Conservation (phyloP, 2,113 vertebrate species). For the Butorides virescens region DNA sequence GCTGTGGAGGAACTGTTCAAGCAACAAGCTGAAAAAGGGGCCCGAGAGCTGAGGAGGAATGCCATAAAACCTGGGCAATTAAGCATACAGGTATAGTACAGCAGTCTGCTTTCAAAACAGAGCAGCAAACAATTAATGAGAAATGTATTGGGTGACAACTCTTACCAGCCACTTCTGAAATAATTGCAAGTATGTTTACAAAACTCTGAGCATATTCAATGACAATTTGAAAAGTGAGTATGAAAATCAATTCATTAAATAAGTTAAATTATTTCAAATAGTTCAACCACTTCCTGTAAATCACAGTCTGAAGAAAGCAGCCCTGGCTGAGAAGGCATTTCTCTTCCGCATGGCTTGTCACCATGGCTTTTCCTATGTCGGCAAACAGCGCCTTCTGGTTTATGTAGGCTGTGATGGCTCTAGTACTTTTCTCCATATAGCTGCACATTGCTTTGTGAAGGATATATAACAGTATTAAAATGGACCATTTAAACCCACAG, state of each 20-base stretch:
- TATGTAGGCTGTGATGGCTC: not conserved
- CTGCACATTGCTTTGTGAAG: not conserved
- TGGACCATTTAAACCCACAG: constrained; percentile 4
- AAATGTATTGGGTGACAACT: constrained; percentile 22
- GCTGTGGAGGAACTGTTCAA: not conserved
- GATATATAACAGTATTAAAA: constrained; percentile 19
- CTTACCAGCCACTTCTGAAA: constrained; percentile 43
- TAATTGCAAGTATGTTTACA: constrained; percentile 46
- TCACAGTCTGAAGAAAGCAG: not conserved
- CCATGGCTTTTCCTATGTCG: not conserved
- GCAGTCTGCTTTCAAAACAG: not conserved
- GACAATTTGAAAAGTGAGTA: constrained; percentile 25
- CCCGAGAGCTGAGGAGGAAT: not conserved
- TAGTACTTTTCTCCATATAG: not conserved
- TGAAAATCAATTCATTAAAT: constrained; percentile 13
- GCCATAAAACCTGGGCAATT: not conserved
- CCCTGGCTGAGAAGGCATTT: not conserved
- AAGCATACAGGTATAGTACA: not conserved
- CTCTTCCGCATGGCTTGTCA: not conserved
- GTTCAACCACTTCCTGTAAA: constrained; percentile 6
- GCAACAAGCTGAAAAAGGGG: not conserved
- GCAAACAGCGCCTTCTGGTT: not conserved
- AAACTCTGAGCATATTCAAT: constrained; percentile 15
- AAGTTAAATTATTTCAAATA: constrained; percentile 39
- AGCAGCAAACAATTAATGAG: constrained; percentile 22